These are phyloP conservation scores for Lutraria rhynchaena DNA, from an alignment of 1,140 invertebrate species.

Conservation along the genomic window DNA sequence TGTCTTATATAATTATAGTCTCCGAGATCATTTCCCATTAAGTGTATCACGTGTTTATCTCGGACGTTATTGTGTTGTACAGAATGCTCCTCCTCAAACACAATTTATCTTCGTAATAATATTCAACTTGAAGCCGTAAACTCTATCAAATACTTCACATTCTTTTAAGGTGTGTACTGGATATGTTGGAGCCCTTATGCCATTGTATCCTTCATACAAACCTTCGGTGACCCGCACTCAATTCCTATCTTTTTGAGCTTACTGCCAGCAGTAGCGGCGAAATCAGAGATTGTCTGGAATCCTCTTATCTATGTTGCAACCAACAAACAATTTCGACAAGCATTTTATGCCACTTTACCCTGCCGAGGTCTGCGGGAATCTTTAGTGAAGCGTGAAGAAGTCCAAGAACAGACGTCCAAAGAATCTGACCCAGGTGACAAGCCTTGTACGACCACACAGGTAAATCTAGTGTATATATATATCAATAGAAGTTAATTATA, in stretches of 20 bases:
- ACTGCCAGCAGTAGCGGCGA: constrained; percentile 64
- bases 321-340: constrained; percentile 66
- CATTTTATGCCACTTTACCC: constrained; percentile 43
- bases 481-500: too few relatives aligned
- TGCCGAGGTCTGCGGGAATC: constrained; percentile 1
- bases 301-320: constrained; percentile 70
- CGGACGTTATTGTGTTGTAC: too few relatives aligned
- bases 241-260: constrained; percentile 47
- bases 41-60: too few relatives aligned
- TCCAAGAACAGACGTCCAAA: constrained; percentile 14
- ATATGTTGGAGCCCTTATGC: constrained; percentile 69
- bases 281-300: constrained; percentile 65
- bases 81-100: too few relatives aligned
- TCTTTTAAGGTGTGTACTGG: constrained; percentile 60
- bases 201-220: constrained; percentile 60
- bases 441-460: constrained; percentile 3
- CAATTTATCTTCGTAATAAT: too few relatives aligned
- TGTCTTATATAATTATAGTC: too few relatives aligned
- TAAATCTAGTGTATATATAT: too few relatives aligned
- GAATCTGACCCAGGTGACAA: constrained; percentile 29
- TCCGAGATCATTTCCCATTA: too few relatives aligned
- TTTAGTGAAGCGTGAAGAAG: constrained; percentile 22
- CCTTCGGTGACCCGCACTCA: constrained; percentile 52
- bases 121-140: too few relatives aligned
- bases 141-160: too few relatives aligned